Base-by-base conservation (phyloP, 2,888 invertebrate genomes). In the Nomada ferruginata region DNA sequence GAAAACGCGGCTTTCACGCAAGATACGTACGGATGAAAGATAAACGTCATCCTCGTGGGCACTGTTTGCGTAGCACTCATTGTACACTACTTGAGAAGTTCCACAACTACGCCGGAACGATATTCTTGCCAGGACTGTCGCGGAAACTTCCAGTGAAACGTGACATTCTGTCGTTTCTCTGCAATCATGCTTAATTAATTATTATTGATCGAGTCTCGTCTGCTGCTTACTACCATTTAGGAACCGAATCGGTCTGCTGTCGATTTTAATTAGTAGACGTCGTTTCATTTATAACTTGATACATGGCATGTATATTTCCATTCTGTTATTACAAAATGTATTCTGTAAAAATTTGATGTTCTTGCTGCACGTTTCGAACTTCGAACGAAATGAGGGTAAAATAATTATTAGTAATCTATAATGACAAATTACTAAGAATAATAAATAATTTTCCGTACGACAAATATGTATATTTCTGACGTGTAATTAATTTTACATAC, bases 121-220 rank as follows among this genome's bases (percentile, higher is more conserved):
- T 86, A 87, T 82, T 88, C 89, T 81, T 87, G 72, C 70, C 61
- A 55, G 65, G 23, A 72, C 44, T 75, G 64, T 65, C 61, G 63
- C n/a, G 42, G 75, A 80, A 87, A 88, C 85, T 87, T 84, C 63
- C 72, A 78, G 60, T 50, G 71, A 61, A 36, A 70, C 74, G 78
- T 80, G 82, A 88, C 87, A 70, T 81, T 74, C 86, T 76, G 80
- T 84, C 77, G 76, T 79, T 79, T 68, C 85, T 26, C 78, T 78
- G 84, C 82, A 78, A 88, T 88, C 84, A 76, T 77, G 84, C 79
- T 88, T 82, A 86, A 86, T 87, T 87, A 88, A 84, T 87, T 87
- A 84, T 87, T 87, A 88, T 87, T 76, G 86, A 87, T 86, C 75
- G 80, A 36, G 63, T 53, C 59, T 23, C 44, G 53, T 63, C 52